Conservation (phyloP, 1,140 invertebrate genomes). For the Sycophaga agraensis region DNA sequence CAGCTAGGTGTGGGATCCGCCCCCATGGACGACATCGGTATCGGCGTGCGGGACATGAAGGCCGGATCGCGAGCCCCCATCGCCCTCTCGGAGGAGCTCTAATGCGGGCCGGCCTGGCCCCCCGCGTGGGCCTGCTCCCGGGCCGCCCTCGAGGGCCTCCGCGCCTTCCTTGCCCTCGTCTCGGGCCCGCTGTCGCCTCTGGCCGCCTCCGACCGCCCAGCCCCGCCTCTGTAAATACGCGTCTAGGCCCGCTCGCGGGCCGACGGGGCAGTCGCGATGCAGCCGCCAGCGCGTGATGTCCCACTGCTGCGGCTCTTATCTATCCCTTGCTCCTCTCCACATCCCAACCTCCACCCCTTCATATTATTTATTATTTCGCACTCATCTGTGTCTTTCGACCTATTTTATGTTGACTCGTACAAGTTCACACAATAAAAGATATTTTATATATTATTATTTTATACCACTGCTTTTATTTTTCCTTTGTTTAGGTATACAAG, state of each 20-base stretch:
- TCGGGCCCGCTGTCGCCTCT: too few relatives aligned
- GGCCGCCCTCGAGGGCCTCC: too few relatives aligned
- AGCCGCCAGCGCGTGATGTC: too few relatives aligned
- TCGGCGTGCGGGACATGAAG: conserved; percentile 60
- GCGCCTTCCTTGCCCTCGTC: too few relatives aligned
- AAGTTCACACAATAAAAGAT: conserved; percentile 17
- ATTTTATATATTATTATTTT: conserved; percentile 25
- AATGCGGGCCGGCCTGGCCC: conserved; percentile 37
- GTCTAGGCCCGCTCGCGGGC: too few relatives aligned
- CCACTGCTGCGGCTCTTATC: conserved; percentile 4
- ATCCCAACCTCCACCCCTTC: too few relatives aligned
- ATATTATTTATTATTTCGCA: conserved; percentile 9
- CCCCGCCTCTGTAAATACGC: too few relatives aligned
- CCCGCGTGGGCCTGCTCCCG: too few relatives aligned
- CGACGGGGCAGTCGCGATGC: too few relatives aligned
- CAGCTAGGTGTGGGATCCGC: conserved; percentile 66
- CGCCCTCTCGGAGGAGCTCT: conserved; percentile 67
- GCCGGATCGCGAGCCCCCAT: conserved; percentile 65
- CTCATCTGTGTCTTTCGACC: neutral
- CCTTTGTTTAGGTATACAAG: too few relatives aligned
- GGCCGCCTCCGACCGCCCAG: too few relatives aligned
- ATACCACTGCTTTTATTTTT: neutral
- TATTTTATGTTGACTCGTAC: conserved; percentile 11
- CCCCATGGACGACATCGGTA: conserved; percentile 65
- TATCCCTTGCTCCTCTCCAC: too few relatives aligned